Percentiles rank a stretch among this genome's conserved stretches.
Conservation (phyloP, 30 jellyfish, hydroid and myxozoan species). For the Rhopilema esculentum region DNA sequence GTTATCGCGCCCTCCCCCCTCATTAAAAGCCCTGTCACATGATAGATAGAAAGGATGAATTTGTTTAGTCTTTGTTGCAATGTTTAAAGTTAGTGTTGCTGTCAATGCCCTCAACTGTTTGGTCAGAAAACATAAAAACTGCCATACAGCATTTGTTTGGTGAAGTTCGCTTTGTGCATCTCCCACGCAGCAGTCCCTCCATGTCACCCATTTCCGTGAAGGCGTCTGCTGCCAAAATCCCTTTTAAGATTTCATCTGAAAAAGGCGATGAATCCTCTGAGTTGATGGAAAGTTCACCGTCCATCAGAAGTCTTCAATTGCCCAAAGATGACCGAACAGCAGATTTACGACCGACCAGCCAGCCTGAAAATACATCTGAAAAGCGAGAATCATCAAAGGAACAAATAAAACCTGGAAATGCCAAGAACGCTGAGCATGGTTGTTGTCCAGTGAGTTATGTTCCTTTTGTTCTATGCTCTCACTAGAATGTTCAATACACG, state of each 20-base stretch:
- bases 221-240: slow-evolving; percentile 56
- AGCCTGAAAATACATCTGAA: background rate
- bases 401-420: background rate
- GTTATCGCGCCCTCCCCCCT: too few species aligned
- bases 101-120: background rate
- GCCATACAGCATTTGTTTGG: slow-evolving; percentile 68
- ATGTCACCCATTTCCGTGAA: slow-evolving; percentile 57
- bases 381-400: background rate
- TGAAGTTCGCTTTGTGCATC: slow-evolving; percentile 50
- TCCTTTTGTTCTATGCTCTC: too few species aligned
- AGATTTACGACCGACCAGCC: background rate
- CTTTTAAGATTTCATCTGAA: slow-evolving; percentile 31
- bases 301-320: background rate
- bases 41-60: too few species aligned
- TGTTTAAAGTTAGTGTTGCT: too few species aligned
- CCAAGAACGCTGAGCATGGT: background rate
- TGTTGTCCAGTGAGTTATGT: background rate
- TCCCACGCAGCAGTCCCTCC: slow-evolving; percentile 71
- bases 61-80: too few species aligned
- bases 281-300: background rate
- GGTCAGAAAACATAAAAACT: slow-evolving; percentile 27
- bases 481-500: too few species aligned
- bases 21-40: too few species aligned
- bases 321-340: background rate
- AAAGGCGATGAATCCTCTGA: background rate